phyloP scores from a whole-genome alignment of 2,797 vertebrate species.

The Lepilemur ruficaudatus region DNA sequence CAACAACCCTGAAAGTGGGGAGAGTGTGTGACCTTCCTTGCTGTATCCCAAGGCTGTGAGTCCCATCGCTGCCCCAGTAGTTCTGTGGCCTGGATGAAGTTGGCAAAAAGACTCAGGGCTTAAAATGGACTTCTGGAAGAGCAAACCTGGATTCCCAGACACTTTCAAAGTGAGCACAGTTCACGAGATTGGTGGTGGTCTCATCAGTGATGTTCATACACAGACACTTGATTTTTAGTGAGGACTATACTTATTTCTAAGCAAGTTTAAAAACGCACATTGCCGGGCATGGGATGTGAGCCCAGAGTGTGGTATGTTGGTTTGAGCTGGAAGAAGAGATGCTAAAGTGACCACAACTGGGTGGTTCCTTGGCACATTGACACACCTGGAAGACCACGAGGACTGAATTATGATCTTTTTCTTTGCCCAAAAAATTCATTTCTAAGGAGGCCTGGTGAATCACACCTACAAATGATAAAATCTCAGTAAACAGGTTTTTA shows the following conservation, averaged over 20 bases:
- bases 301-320: not conserved
- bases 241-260: not conserved
- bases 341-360: not conserved
- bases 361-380: not conserved
- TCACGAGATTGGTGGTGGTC: not conserved
- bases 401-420: not conserved
- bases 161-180: not conserved
- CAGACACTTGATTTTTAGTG: not conserved
- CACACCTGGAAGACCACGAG: not conserved
- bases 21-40: not conserved
- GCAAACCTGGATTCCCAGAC: not conserved
- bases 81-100: not conserved
- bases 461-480: no score
- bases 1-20: not conserved
- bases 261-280: not conserved
- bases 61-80: not conserved
- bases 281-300: not conserved
- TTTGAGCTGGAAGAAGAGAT: not conserved
- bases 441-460: no score
- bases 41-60: not conserved
- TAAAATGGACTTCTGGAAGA: not conserved
- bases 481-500: no score
- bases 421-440: no score
- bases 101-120: not conserved
- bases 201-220: not conserved